Conservation (phyloP, 2,797 vertebrate genomes). For the Typhlichthys eigenmanni region DNA sequence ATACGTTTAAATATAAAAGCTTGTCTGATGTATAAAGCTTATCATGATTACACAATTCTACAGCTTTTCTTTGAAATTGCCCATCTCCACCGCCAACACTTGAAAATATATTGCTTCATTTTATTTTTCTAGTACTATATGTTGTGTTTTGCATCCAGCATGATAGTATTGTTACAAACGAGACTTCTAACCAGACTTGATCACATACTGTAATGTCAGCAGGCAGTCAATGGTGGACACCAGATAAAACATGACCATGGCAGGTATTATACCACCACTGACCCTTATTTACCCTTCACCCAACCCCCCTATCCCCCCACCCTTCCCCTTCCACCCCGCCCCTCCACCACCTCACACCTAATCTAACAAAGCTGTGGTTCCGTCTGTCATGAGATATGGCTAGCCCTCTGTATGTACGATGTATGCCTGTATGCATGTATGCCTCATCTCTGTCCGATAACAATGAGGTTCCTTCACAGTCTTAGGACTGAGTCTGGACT, state of each 20-base stretch:
- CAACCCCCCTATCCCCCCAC: background rate
- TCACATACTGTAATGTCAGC: background rate
- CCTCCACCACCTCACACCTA: constrained; percentile 21
- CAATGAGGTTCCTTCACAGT: constrained; percentile 70
- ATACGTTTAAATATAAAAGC: constrained; percentile 2
- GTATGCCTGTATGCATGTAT: no score
- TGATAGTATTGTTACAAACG: background rate
- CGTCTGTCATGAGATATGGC: constrained; percentile 56
- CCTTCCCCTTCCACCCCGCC: no score
- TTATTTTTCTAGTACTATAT: background rate
- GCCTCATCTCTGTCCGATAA: constrained; percentile 57
- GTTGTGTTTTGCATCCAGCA: constrained; percentile 8
- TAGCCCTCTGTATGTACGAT: constrained; percentile 46
- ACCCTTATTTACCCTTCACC: constrained; percentile 27
- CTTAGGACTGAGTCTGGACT: constrained; percentile 45
- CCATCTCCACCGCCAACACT: no score
- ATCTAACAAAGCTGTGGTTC: constrained; percentile 41
- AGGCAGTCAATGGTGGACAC: background rate
- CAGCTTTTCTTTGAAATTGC: no score
- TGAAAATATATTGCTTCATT: background rate
- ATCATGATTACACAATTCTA: no score
- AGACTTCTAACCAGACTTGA: background rate
- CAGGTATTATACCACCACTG: constrained; percentile 14
- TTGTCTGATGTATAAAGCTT: no score
- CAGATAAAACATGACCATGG: constrained; percentile 9